These are phyloP conservation scores for Siderastrea radians DNA, from an alignment of 92 coral and sea anemone genomes.

Conservation along the genomic window DNA sequence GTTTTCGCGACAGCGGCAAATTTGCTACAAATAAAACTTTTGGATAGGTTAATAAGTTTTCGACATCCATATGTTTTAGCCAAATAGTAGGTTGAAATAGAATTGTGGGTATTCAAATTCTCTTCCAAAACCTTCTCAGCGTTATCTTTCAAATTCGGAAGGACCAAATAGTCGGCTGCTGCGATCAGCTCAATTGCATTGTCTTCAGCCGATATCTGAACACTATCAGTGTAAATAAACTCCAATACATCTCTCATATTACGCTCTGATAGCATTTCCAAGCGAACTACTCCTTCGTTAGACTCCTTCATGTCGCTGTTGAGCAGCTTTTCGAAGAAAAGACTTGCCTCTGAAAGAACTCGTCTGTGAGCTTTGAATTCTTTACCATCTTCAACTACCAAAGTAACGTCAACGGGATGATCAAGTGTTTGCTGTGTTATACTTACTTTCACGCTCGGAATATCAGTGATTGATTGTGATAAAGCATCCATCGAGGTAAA, in stretches of 20 bases:
- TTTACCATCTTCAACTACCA: neutral
- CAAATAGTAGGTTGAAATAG: neutral
- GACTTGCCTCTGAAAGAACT: constrained; percentile 1
- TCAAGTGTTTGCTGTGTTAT: neutral
- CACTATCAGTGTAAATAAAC: neutral
- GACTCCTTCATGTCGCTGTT: neutral
- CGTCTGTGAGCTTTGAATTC: neutral
- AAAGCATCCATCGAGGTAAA: neutral
- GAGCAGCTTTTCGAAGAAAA: neutral
- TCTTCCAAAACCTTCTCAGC: constrained; percentile 4
- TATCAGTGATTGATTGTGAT: neutral
- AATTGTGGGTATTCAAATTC: neutral
- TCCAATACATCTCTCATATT: neutral
- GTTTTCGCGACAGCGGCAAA: neutral
- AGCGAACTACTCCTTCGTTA: neutral
- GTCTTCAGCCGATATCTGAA: neutral
- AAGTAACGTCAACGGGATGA: neutral
- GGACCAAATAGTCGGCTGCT: neutral
- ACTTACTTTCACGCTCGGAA: neutral
- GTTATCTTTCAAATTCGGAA: neutral
- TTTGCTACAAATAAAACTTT: neutral
- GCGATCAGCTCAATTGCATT: neutral
- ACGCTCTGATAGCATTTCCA: neutral
- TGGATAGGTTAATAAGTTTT: neutral
- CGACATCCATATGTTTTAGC: neutral